A percentile compares a stretch with the other conserved stretches of the same genome.
These are phyloP conservation scores for Meandrusa payeni DNA, from an alignment of 2,888 invertebrate genomes.

Conservation along the genomic window DNA sequence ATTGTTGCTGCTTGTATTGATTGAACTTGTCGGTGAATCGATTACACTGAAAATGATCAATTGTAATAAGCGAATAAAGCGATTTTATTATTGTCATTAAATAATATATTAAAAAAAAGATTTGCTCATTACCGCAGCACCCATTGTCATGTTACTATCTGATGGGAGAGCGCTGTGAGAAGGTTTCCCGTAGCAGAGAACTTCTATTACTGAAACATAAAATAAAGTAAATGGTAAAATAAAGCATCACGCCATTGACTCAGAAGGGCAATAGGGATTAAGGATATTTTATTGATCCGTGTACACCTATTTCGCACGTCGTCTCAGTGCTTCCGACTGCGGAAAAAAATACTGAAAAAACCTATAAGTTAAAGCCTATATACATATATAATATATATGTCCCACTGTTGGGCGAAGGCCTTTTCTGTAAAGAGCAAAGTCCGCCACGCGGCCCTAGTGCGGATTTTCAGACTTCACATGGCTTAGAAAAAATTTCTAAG, in stretches of 20 bases:
- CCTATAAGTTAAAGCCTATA: no score
- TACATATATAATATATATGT: no score
- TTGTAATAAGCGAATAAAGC: no score
- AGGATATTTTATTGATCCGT: neutral
- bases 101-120: neutral
- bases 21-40: neutral
- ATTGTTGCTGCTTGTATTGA: constrained; percentile 1
- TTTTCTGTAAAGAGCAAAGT: no score
- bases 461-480: no score
- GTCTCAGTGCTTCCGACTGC: no score
- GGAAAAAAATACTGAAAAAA: no score
- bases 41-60: constrained; percentile 7
- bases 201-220: constrained; percentile 6
- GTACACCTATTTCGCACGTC: no score
- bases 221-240: neutral
- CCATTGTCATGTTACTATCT: neutral
- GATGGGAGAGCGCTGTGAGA: neutral
- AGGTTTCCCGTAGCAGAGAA: neutral
- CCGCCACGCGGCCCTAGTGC: no score
- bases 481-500: no score
- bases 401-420: no score
- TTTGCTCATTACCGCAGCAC: neutral
- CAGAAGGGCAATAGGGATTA: neutral
- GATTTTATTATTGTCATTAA: no score
- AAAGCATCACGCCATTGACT: neutral